Evolutionary conservation across 2,888 invertebrate species (phyloP), one percentile per base, ranked within the genome.

Genomic region (Crepidodera aurea): DNA sequence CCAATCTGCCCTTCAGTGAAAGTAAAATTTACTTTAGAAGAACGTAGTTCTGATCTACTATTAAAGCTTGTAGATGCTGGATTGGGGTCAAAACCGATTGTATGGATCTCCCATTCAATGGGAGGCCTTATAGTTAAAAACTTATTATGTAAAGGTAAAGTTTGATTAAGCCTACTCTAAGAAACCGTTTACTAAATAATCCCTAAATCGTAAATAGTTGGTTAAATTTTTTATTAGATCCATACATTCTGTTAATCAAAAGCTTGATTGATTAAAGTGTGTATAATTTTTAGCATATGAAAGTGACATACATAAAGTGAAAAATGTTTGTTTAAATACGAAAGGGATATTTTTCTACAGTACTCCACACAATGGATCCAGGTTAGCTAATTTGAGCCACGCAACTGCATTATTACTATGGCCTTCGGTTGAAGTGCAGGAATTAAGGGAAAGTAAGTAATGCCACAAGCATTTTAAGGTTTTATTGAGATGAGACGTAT

Each of bases 71-170:
- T 85, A 51, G 84, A 84, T 71, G 90, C 94, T 16, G 92, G 91
- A 51, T 87, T 98, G 7, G 97, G 97, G 0, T 82, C 86, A 63
- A 84, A 91, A 60, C 94, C 95, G 0, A 86, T 95, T 22, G 86
- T 97, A 27, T 98, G 96, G 94, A 86, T 97, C 15, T 90, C 93
- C 1, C 98, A 98, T 83, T 97, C 97, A 1, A 96, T 97, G 96
- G 98, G 98, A 64, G 98, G 96, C 8, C 84, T 97, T 10, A 85
- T 97, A 44, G 92, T 94, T 0, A 97, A 97, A 81, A 87, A 92
- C 76, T 88, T 96, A 73, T 83, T 96, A 5, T 84, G 89, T 27
- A 87, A 90, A 79, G 86, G 87, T 86, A 72, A 60, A n/a, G n/a
- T n/a, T n/a, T 69, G 64, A 50, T 46, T n/a, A n/a, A 8, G 2